These are phyloP conservation scores for Poeciliopsis turneri DNA, from an alignment of 2,797 vertebrate genomes.

Conservation along the genomic window DNA sequence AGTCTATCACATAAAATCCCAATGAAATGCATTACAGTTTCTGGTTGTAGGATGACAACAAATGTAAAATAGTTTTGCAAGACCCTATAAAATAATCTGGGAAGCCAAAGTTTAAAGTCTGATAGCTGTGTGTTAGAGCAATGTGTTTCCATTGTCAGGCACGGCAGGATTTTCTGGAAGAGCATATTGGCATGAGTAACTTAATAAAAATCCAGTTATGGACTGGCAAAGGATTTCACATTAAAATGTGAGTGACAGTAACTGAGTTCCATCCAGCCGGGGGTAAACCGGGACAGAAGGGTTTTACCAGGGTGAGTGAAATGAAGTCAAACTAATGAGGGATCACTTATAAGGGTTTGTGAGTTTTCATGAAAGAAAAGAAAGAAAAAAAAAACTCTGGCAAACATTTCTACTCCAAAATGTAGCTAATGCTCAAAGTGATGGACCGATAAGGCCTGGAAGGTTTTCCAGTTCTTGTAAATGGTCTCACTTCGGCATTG, in stretches of 20 bases:
- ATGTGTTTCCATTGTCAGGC: slow-evolving; percentile 30
- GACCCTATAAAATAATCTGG: slow-evolving; percentile 14
- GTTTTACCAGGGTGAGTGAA: slow-evolving; percentile 31
- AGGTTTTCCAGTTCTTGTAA: slow-evolving; percentile 35
- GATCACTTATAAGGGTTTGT: slow-evolving; percentile 49
- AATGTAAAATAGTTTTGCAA: neutral
- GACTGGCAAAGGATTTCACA: neutral
- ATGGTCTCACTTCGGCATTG: slow-evolving; percentile 11
- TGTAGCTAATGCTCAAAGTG: slow-evolving; percentile 34
- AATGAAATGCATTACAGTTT: neutral
- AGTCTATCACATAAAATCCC: neutral
- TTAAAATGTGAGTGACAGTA: neutral
- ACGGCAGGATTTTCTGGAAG: slow-evolving; percentile 21
- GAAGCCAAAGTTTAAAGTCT: slow-evolving; percentile 21
- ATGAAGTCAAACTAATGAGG: slow-evolving; percentile 39
- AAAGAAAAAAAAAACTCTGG: neutral
- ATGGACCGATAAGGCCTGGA: slow-evolving; percentile 41
- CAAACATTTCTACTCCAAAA: slow-evolving; percentile 27
- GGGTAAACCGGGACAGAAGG: neutral
- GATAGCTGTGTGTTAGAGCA: slow-evolving; percentile 10
- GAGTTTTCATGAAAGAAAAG: slow-evolving; percentile 39
- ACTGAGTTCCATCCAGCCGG: neutral
- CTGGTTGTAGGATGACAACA: neutral
- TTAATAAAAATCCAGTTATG: slow-evolving; percentile 24
- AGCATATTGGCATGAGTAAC: slow-evolving; percentile 13